Evolutionary conservation across 92 coral and sea anemone genomes (phyloP), one percentile per base, ranked within the genome.

Genomic region (Epizoanthus fatuus): DNA sequence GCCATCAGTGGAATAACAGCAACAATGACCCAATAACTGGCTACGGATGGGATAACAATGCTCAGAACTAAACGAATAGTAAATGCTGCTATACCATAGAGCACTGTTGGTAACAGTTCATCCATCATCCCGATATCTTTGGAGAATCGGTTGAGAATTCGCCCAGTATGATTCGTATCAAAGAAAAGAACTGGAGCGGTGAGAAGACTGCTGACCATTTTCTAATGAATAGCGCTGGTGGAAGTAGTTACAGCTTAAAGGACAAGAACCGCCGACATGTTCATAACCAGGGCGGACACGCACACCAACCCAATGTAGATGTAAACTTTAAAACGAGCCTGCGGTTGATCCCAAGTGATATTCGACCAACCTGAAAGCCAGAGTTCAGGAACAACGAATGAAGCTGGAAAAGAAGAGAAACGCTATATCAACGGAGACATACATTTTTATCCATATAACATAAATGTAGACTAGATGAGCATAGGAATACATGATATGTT

Each of bases 281-380:
- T 49, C 37, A 53, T 3, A 10, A 39, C 15, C 6, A 39, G 13
- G 12, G 49, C 35, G 53, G 74, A 47, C 22, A 20, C 74, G 74
- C 74, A 38, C 39, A 68, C 74, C 53, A 68, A 9, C 12, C 69
- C 69, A 4, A 63, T 29, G 69, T 63, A 63, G 17, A 19, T 22
- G 17, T 58, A 62, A 67, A 67, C 20, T 15, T 67, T 67, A 12
- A 73, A 59, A 25, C 47, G 60, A 62, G 4, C 63, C 4, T 73
- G 79, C 7, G 63, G 79, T 0, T 45, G 47, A 52, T 4, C 19
- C 78, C 62, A 72, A 25, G 11, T 11, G 62, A 73, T 25, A 62
- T 53, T 73, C 54, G 79, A 73, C 79, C 79, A 73, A 51, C 45
- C 63, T 22, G 79, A 73, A 44, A 73, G 42, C 79, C 79, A 73